Conservation (phyloP, 1,140 invertebrate genomes). For the Magallana gigas region DNA sequence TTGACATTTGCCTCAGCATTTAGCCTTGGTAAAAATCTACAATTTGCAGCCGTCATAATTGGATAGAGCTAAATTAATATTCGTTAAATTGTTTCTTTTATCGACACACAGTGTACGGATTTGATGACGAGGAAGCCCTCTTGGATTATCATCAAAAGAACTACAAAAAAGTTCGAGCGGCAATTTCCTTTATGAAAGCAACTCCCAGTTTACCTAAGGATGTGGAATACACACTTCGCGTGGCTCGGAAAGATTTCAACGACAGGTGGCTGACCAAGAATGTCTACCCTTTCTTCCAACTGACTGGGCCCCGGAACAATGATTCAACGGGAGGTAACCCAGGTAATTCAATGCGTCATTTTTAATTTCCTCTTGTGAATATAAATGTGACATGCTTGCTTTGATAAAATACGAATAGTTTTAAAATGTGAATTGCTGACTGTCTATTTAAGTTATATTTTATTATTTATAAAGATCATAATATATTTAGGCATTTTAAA, state of each 20-base stretch:
- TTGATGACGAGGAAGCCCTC: constrained; percentile 76
- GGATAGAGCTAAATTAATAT: no score
- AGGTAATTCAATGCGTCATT: constrained; percentile 74
- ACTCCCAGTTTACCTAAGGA: constrained; percentile 47
- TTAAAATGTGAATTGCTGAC: no score
- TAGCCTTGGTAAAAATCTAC: no score
- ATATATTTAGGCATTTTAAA: no score
- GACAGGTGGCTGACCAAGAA: constrained; percentile 83
- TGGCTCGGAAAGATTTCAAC: constrained; percentile 69
- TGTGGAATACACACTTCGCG: constrained; percentile 69
- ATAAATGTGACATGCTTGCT: no score
- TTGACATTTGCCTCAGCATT: no score
- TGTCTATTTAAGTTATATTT: no score
- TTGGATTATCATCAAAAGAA: constrained; percentile 66
- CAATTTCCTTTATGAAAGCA: constrained; percentile 48
- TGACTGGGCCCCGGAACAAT: constrained; percentile 83
- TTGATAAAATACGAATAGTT: no score
- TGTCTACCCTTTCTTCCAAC: constrained; percentile 84
- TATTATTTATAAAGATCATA: no score
- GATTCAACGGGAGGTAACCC: constrained; percentile 79
- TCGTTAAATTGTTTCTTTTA: no score
- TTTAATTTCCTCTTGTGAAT: no score
- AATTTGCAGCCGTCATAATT: no score
- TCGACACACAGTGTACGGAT: constrained; percentile 66
- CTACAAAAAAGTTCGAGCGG: constrained; percentile 35